Conservation (phyloP, 2,113 vertebrate genomes). For the Saguinus imperator region DNA sequence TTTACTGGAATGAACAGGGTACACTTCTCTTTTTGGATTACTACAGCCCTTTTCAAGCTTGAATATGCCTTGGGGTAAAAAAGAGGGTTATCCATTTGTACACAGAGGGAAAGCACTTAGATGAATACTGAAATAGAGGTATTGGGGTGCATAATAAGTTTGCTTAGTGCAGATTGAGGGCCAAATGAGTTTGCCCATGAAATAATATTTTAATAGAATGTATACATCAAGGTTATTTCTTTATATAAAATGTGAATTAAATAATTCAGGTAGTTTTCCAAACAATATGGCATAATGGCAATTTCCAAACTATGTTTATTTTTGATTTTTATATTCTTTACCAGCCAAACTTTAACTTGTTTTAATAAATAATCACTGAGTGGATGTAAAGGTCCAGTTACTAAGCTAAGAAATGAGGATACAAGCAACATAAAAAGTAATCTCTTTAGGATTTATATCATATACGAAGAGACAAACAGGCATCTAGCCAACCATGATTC, state of each 20-base stretch:
- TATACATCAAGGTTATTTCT: not conserved
- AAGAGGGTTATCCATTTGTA: constrained; percentile 55
- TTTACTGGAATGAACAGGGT: constrained; percentile 74
- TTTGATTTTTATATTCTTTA: not conserved
- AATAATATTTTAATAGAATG: constrained; percentile 48
- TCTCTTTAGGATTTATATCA: not conserved
- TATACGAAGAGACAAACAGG: not conserved
- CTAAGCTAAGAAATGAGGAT: not conserved
- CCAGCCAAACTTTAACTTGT: not conserved
- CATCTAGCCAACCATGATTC: not conserved
- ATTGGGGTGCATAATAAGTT: constrained; percentile 57
- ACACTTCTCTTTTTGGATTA: constrained; percentile 69
- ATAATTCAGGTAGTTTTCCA: not conserved
- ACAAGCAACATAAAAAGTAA: not conserved
- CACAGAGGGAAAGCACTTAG: constrained; percentile 56
- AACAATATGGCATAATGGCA: not conserved
- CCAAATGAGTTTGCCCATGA: constrained; percentile 20
- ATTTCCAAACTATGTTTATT: not conserved
- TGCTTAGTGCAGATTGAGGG: constrained; percentile 51
- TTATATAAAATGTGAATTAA: constrained; percentile 30
- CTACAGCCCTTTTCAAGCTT: constrained; percentile 69
- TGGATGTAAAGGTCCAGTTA: not conserved
- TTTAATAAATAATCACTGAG: not conserved
- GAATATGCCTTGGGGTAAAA: constrained; percentile 79
- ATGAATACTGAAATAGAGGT: constrained; percentile 70